Percentiles rank a stretch among this genome's conserved stretches.
Evolutionary conservation across 2,888 invertebrate species (phyloP).

Genomic region (Esperia sulphurella): DNA sequence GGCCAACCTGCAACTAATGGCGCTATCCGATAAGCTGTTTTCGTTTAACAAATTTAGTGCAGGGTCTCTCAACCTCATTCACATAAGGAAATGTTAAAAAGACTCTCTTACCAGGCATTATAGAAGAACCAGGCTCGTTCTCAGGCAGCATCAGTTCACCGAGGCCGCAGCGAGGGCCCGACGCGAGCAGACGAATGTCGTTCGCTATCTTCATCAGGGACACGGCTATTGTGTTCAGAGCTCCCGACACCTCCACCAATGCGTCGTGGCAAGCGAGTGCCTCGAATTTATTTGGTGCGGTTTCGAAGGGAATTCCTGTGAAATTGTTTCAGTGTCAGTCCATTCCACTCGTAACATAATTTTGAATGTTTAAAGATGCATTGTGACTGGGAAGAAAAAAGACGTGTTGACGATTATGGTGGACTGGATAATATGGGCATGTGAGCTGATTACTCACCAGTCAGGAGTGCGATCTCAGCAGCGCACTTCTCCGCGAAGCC

Average conservation of each 20-base stretch:
- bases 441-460: too few species aligned
- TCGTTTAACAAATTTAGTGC: too few species aligned
- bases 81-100: too few species aligned
- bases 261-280: constrained; percentile 95
- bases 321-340: too few species aligned
- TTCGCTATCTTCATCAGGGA: constrained; percentile 99
- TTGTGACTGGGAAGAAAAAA: too few species aligned
- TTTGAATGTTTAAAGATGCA: too few species aligned
- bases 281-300: constrained; percentile 98
- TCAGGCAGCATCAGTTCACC: constrained; percentile 96
- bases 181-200: constrained; percentile 94
- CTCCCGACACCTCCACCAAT: constrained; percentile 96
- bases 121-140: constrained; percentile 99
- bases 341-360: too few species aligned
- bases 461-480: constrained; percentile 87
- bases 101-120: constrained; percentile 91
- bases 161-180: constrained; percentile 97
- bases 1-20: too few species aligned
- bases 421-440: too few species aligned
- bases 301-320: constrained; percentile 89
- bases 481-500: constrained; percentile 98
- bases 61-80: too few species aligned
- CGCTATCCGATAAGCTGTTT: too few species aligned
- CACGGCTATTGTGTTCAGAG: constrained; percentile 92
- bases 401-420: too few species aligned